Evolutionary conservation across 2,888 invertebrate genomes (phyloP).

Genomic region (Chromoteleia sp.): DNA sequence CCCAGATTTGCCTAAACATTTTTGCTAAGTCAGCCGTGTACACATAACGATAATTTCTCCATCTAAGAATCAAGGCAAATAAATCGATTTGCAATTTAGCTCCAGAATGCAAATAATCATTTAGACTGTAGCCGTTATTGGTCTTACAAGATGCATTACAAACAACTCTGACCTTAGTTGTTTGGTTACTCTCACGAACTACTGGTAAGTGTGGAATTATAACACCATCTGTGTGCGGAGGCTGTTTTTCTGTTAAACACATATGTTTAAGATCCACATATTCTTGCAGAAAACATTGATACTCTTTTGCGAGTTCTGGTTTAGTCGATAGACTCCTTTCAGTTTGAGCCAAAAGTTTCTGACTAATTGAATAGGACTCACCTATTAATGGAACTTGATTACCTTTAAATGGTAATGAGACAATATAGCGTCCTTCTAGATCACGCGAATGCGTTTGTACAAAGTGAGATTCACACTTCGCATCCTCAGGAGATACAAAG

Average conservation of each 20-base stretch:
- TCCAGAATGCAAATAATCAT: slow-evolving; percentile 7
- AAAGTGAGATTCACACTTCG: neutral
- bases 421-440: neutral
- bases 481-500: neutral
- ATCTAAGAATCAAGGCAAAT: neutral
- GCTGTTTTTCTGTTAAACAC: neutral
- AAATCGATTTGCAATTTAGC: slow-evolving; percentile 1
- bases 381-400: too few species aligned
- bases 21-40: slow-evolving; percentile 7
- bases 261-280: too few species aligned
- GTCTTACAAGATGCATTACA: slow-evolving; percentile 3
- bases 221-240: too few species aligned
- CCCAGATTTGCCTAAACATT: slow-evolving; percentile 12
- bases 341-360: too few species aligned
- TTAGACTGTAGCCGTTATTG: neutral
- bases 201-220: slow-evolving; percentile 14
- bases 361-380: too few species aligned
- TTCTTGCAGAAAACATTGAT: too few species aligned
- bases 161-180: neutral
- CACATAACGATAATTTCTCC: neutral
- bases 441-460: neutral
- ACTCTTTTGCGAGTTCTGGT: too few species aligned
- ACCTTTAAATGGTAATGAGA: too few species aligned
- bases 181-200: neutral
- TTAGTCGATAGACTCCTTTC: too few species aligned